Evolutionary conservation across 2,113 vertebrate genomes (phyloP).

Genomic region (Carettochelys insculpta): DNA sequence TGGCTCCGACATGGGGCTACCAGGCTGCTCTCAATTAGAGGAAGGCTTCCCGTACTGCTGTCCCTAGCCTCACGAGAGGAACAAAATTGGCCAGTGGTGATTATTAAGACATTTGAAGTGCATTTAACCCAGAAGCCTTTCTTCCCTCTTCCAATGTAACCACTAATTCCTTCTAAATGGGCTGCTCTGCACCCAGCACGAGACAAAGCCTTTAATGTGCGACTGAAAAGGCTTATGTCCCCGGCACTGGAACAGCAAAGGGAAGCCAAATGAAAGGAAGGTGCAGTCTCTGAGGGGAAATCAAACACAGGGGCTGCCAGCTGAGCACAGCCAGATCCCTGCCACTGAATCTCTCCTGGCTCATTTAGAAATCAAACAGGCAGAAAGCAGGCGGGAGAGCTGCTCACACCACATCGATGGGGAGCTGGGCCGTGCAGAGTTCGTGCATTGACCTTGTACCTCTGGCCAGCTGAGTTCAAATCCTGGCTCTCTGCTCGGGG

Average conservation of each 20-base stretch:
- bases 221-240: constrained; percentile 30
- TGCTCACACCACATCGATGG: background rate
- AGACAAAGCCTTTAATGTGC: constrained; percentile 65
- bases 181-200: constrained; percentile 26
- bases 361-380: background rate
- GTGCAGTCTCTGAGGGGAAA: background rate
- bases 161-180: constrained; percentile 61
- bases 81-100: constrained; percentile 66
- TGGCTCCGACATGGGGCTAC: constrained; percentile 63
- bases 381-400: background rate
- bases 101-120: constrained; percentile 75
- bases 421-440: background rate
- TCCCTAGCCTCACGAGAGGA: constrained; percentile 68
- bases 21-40: constrained; percentile 66
- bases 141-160: constrained; percentile 61
- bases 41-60: constrained; percentile 69
- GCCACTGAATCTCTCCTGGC: background rate
- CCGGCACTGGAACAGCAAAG: background rate
- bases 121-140: constrained; percentile 68
- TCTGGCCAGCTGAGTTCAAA: background rate
- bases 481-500: background rate
- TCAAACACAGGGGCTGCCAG: background rate
- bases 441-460: background rate
- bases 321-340: background rate
- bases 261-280: background rate